These are phyloP conservation scores for Synanthedon myopaeformis DNA, from an alignment of 2,888 invertebrate species.

Conservation along the genomic window DNA sequence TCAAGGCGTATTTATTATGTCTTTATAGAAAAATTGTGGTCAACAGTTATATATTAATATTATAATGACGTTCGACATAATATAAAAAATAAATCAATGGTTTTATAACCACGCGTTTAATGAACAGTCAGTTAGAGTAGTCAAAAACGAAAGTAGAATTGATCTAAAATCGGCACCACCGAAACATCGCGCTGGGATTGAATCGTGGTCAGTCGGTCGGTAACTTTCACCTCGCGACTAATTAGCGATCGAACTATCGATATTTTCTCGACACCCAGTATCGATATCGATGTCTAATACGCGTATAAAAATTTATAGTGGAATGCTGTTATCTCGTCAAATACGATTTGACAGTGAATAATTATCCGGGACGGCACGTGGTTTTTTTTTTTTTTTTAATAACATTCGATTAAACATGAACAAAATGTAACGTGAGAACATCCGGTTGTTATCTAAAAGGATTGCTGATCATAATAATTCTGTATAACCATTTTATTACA, in stretches of 20 bases:
- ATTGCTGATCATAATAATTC: no score
- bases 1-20: background rate
- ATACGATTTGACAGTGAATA: slow-evolving; percentile 6
- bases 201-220: slow-evolving; percentile 67
- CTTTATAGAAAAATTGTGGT: slow-evolving; percentile 10
- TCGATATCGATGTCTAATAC: slow-evolving; percentile 41
- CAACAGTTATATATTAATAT: slow-evolving; percentile 8
- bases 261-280: slow-evolving; percentile 41
- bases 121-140: slow-evolving; percentile 60
- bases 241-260: slow-evolving; percentile 57
- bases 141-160: slow-evolving; percentile 70
- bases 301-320: slow-evolving; percentile 6
- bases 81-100: slow-evolving; percentile 39
- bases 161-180: slow-evolving; percentile 62
- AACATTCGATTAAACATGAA: slow-evolving; percentile 4
- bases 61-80: slow-evolving; percentile 6
- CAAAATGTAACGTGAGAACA: slow-evolving; percentile 1
- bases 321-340: slow-evolving; percentile 4
- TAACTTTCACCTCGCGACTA: slow-evolving; percentile 60
- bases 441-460: background rate
- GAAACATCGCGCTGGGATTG: slow-evolving; percentile 49
- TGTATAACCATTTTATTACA: no score
- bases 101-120: slow-evolving; percentile 30
- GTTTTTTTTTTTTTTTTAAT: background rate
- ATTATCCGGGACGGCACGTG: background rate